Evolutionary conservation across 2,797 vertebrate species (phyloP).

Genomic region (Muraenolepis orangiensis): DNA sequence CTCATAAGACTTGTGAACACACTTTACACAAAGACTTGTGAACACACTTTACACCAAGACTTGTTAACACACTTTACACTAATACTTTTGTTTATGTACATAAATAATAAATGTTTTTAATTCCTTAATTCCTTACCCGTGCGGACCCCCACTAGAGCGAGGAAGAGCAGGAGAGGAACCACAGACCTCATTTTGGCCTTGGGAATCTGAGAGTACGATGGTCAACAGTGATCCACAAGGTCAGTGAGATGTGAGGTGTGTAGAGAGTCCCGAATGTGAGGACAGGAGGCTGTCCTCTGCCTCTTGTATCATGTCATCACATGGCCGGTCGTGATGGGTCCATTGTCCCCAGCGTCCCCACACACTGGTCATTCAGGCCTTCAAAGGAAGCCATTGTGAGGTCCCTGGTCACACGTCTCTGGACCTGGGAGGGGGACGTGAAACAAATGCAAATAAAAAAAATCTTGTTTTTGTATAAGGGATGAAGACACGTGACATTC

Average conservation of each 20-base stretch:
- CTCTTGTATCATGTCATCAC: constrained; percentile 72
- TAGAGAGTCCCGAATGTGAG: background rate
- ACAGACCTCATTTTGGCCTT: constrained; percentile 61
- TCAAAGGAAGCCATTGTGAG: constrained; percentile 70
- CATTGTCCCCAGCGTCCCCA: constrained; percentile 56
- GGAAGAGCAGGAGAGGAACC: constrained; percentile 50
- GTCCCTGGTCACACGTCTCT: constrained; percentile 56
- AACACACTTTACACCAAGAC: too few relatives aligned
- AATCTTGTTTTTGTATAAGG: constrained; percentile 36
- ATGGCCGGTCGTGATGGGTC: constrained; percentile 67
- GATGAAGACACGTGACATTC: background rate
- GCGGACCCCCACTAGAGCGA: constrained; percentile 61
- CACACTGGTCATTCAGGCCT: constrained; percentile 63
- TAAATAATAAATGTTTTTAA: background rate
- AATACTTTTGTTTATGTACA: background rate
- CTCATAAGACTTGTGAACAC: too few relatives aligned
- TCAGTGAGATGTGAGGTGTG: background rate
- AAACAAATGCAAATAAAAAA: constrained; percentile 39
- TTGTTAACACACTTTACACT: too few relatives aligned
- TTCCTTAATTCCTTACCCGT: constrained; percentile 67
- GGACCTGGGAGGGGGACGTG: constrained; percentile 32
- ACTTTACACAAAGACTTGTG: too few relatives aligned
- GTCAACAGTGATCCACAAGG: constrained; percentile 17
- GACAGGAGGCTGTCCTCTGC: constrained; percentile 24
- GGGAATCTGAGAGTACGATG: constrained; percentile 25